A percentile compares a stretch with the other conserved stretches of the same genome.
Conservation (phyloP, 2,113 vertebrate species). For the Albula glossodonta region DNA sequence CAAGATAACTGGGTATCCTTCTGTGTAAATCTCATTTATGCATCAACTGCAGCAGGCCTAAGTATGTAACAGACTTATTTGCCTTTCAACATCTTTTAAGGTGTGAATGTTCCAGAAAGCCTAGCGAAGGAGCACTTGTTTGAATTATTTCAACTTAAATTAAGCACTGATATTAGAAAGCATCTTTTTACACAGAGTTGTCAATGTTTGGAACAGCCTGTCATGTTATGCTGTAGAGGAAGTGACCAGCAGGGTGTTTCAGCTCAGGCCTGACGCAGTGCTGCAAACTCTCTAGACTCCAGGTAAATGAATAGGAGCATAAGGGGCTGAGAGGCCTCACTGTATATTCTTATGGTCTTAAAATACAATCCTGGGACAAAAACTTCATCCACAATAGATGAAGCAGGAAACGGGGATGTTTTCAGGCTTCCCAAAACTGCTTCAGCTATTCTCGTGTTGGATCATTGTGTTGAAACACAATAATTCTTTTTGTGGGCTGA, state of each 20-base stretch:
- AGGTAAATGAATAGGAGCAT: too few species aligned
- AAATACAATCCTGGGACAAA: not conserved
- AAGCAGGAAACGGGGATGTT: not conserved
- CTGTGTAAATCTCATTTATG: conserved; percentile 70
- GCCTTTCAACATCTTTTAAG: not conserved
- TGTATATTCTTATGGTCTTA: too few species aligned
- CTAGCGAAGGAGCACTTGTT: not conserved
- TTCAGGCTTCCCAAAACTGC: not conserved
- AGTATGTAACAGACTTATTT: not conserved
- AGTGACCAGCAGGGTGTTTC: too few species aligned
- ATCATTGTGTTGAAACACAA: not conserved
- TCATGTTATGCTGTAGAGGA: too few species aligned
- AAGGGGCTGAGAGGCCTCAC: too few species aligned
- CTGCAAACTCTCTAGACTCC: too few species aligned
- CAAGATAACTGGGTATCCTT: conserved; percentile 71
- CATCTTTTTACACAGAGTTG: too few species aligned
- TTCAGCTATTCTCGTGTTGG: not conserved
- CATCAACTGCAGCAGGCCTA: conserved; percentile 54
- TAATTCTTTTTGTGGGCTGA: not conserved
- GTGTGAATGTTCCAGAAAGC: not conserved
- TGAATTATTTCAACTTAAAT: not conserved
- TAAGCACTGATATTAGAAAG: too few species aligned
- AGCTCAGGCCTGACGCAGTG: too few species aligned
- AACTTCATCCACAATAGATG: not conserved
- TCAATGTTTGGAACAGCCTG: too few species aligned